A percentile compares a stretch with the other conserved stretches of the same genome.
These are phyloP conservation scores for Heliocidaris tuberculata DNA, from an alignment of 35 echinoderm and acorn worm species.

Conservation along the genomic window DNA sequence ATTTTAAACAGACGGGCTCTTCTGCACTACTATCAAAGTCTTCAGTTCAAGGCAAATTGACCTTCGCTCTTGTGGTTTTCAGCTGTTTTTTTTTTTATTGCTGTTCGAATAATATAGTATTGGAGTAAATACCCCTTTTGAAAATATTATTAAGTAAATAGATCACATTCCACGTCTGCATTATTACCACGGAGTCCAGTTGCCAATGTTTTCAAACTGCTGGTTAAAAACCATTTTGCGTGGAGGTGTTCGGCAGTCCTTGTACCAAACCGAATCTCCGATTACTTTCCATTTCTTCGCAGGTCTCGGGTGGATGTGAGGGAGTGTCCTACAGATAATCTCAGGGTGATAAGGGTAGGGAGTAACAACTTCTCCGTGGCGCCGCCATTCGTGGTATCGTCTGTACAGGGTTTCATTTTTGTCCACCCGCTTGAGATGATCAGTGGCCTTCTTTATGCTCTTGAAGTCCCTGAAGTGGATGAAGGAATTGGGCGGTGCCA, in stretches of 20 bases:
- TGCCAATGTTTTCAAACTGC: not conserved
- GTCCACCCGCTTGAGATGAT: slow-evolving; percentile 41
- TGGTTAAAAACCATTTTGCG: not conserved
- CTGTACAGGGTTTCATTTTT: slow-evolving; percentile 36
- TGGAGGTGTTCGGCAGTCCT: not conserved
- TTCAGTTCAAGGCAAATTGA: too few relatives aligned
- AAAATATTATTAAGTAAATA: not conserved
- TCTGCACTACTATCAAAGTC: too few relatives aligned
- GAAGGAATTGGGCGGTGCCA: slow-evolving; percentile 67
- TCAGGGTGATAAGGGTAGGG: slow-evolving; percentile 8
- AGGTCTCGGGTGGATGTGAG: slow-evolving; percentile 15
- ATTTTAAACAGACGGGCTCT: too few relatives aligned
- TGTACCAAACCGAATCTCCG: slow-evolving; percentile 8
- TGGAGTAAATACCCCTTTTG: not conserved
- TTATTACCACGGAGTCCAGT: slow-evolving; percentile 10
- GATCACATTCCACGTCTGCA: not conserved
- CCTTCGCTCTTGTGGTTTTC: too few relatives aligned
- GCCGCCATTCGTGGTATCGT: slow-evolving; percentile 55
- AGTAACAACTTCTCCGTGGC: slow-evolving; percentile 14
- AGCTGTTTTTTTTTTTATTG: too few relatives aligned
- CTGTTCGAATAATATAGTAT: too few relatives aligned
- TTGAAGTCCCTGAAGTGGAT: slow-evolving; percentile 48
- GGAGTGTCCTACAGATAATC: slow-evolving; percentile 46
- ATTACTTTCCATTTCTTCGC: not conserved
- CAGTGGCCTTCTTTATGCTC: not conserved